Evolutionary conservation across 2,797 vertebrate species (phyloP).

Genomic region (Chaetodon trifasciatus): DNA sequence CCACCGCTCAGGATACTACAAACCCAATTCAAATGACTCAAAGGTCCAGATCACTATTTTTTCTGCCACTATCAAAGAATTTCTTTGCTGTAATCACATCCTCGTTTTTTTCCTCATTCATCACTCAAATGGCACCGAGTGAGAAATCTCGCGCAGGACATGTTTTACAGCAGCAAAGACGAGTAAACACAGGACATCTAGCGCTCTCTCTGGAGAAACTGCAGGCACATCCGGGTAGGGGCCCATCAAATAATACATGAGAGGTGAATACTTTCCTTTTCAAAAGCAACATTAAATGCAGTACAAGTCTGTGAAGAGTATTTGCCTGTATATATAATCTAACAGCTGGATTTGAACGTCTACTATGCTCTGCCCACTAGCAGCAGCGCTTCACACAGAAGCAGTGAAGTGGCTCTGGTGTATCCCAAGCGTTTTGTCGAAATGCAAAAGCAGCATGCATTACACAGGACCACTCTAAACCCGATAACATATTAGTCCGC

Average conservation of each 20-base stretch:
- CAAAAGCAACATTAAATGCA: conserved; percentile 25
- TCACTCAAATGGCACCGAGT: conserved; percentile 22
- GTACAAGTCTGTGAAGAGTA: neutral
- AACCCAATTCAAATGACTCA: conserved; percentile 14
- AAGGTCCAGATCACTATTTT: neutral
- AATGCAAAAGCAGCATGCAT: conserved; percentile 18
- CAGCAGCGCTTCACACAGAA: conserved; percentile 18
- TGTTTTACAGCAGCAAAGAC: conserved; percentile 65
- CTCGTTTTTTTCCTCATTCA: conserved; percentile 4
- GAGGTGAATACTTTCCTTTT: conserved; percentile 47
- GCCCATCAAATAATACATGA: conserved; percentile 55
- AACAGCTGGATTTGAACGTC: conserved; percentile 9
- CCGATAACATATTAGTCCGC: conserved; percentile 45
- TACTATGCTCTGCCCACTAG: conserved; percentile 31
- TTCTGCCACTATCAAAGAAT: neutral
- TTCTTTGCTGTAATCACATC: neutral
- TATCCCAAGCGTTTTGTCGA: conserved; percentile 26
- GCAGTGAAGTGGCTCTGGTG: conserved; percentile 17
- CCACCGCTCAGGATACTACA: conserved; percentile 33
- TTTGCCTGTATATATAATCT: neutral
- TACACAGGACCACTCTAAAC: conserved; percentile 24
- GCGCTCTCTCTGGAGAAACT: conserved; percentile 61
- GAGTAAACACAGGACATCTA: conserved; percentile 68
- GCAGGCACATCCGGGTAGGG: conserved; percentile 80
- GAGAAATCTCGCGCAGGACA: conserved; percentile 50